Percentiles rank a stretch among this genome's conserved stretches.
Evolutionary conservation across 2,797 vertebrate species (phyloP).

Genomic region (Rallus crepitans): DNA sequence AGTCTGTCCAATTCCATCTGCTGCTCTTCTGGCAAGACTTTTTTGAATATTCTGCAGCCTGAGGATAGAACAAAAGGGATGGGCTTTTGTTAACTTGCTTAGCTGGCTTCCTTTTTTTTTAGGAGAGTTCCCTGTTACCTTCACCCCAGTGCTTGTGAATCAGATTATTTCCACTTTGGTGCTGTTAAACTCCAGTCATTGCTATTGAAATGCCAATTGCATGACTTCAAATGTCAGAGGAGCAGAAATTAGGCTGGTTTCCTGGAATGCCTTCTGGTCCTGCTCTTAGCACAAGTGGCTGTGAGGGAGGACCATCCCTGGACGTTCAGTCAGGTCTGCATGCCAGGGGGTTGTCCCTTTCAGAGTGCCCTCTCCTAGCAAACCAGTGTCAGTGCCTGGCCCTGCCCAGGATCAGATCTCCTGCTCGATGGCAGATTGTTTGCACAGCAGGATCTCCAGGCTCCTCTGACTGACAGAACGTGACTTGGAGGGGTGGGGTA

Average conservation of each 20-base stretch:
- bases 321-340: background rate
- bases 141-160: background rate
- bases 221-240: background rate
- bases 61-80: background rate
- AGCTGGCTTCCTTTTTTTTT: background rate
- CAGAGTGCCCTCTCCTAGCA: background rate
- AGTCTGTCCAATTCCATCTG: constrained; percentile 53
- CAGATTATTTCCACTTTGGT: background rate
- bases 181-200: background rate
- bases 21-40: background rate
- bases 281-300: background rate
- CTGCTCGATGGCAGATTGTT: background rate
- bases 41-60: background rate
- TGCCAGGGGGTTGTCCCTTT: background rate
- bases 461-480: background rate
- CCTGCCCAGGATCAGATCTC: background rate
- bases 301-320: background rate
- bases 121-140: background rate
- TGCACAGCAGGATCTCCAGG: background rate
- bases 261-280: background rate
- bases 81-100: background rate
- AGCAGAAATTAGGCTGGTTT: background rate
- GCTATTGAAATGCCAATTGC: background rate
- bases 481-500: background rate
- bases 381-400: background rate